Conservation (phyloP, 2,888 invertebrate species). For the Unio delphinus region DNA sequence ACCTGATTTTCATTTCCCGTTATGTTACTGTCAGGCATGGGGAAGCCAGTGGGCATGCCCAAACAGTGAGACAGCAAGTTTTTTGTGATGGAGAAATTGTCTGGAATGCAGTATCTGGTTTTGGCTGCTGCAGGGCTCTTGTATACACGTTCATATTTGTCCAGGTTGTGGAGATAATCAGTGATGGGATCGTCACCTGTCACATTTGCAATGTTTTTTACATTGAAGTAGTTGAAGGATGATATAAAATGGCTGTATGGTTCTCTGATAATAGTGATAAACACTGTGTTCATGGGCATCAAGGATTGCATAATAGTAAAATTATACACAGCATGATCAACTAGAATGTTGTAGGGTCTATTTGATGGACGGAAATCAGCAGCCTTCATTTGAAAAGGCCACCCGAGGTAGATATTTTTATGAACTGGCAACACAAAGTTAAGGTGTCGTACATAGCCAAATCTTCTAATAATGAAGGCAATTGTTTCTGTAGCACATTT, state of each 20-base stretch:
- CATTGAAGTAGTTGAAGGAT: conserved; percentile 62
- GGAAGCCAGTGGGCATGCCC: conserved; percentile 66
- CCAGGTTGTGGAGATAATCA: conserved; percentile 57
- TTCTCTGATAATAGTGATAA: conserved; percentile 62
- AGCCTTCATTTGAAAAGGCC: conserved; percentile 63
- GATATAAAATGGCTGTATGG: conserved; percentile 67
- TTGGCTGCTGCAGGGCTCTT: conserved; percentile 32
- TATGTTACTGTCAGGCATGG: conserved; percentile 45
- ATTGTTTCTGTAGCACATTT: conserved; percentile 69
- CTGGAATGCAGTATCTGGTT: conserved; percentile 60
- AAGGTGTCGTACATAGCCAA: conserved; percentile 57
- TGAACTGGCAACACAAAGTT: conserved; percentile 62
- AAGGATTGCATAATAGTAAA: conserved; percentile 44
- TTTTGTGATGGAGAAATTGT: conserved; percentile 61
- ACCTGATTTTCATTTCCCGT: conserved; percentile 33
- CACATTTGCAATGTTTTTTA: conserved; percentile 44
- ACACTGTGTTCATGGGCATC: conserved; percentile 61
- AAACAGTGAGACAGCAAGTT: conserved; percentile 66
- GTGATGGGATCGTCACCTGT: conserved; percentile 36
- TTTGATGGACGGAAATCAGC: conserved; percentile 55
- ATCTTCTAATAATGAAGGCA: conserved; percentile 60
- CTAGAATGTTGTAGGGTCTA: conserved; percentile 57
- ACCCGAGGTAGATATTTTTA: conserved; percentile 62
- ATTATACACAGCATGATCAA: conserved; percentile 66
- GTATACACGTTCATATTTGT: conserved; percentile 60